A percentile compares a stretch with the other conserved stretches of the same genome.
These are phyloP conservation scores for Solen grandis DNA, from an alignment of 1,140 invertebrate genomes.

Conservation along the genomic window DNA sequence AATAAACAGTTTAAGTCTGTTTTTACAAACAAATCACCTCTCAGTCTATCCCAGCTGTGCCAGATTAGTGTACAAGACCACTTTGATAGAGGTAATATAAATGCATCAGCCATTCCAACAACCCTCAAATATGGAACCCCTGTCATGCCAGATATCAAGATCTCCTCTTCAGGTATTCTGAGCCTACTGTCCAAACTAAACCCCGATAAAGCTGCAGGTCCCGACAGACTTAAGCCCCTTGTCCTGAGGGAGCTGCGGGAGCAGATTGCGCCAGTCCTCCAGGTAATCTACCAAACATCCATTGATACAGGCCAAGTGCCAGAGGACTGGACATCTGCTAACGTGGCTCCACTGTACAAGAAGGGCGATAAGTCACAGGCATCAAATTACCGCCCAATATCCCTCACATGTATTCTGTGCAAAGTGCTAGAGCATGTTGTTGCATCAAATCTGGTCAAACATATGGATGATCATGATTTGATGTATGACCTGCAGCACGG, in stretches of 20 bases:
- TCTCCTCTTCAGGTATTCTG: neutral
- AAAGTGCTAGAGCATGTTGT: slow-evolving; percentile 47
- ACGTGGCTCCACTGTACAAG: slow-evolving; percentile 21
- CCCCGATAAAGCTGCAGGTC: slow-evolving; percentile 1
- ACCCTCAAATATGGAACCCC: neutral
- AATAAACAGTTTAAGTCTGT: slow-evolving; percentile 8
- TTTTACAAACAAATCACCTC: too few species aligned
- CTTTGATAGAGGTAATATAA: too few species aligned
- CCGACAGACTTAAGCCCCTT: slow-evolving; percentile 1
- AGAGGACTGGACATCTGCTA: slow-evolving; percentile 18
- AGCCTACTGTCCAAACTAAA: neutral
- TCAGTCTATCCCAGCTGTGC: too few species aligned
- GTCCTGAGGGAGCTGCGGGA: slow-evolving; percentile 6
- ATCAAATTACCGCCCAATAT: slow-evolving; percentile 27
- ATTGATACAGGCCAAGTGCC: slow-evolving; percentile 20
- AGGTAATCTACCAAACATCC: neutral
- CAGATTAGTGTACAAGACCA: too few species aligned
- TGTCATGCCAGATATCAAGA: neutral
- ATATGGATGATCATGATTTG: slow-evolving; percentile 1
- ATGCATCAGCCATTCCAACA: too few species aligned
- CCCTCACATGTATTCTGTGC: slow-evolving; percentile 30
- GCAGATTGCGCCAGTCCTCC: neutral
- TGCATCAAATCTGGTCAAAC: slow-evolving; percentile 1
- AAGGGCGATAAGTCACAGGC: slow-evolving; percentile 15
- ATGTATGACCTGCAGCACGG: slow-evolving; percentile 41